Evolutionary conservation across 2,113 vertebrate genomes (phyloP).

Genomic region (Synodontis membranacea): DNA sequence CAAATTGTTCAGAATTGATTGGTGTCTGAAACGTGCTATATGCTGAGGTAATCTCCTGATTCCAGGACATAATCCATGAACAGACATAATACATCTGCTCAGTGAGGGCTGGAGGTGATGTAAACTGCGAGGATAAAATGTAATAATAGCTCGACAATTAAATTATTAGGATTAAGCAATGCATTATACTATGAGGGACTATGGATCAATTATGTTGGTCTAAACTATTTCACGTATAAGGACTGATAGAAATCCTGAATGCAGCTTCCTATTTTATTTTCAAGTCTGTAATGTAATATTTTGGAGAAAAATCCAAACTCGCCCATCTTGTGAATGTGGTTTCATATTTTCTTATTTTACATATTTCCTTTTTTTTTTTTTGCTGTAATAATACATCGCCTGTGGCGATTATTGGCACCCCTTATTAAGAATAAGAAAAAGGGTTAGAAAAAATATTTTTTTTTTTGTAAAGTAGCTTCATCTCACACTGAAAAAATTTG

Average conservation of each 20-base stretch:
- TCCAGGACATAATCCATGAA: not conserved
- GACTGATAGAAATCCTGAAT: not conserved
- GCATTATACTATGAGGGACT: too few species aligned
- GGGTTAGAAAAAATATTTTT: too few species aligned
- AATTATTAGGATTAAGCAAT: not conserved
- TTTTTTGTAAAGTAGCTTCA: too few species aligned
- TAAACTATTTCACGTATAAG: not conserved
- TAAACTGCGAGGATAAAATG: not conserved
- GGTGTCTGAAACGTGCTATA: not conserved
- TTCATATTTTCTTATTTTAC: not conserved
- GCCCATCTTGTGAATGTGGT: not conserved
- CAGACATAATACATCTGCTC: not conserved
- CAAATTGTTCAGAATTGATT: not conserved
- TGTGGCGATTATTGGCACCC: too few species aligned
- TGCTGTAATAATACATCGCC: not conserved
- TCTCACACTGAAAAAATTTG: too few species aligned
- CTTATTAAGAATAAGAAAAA: too few species aligned
- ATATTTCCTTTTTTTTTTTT: not conserved
- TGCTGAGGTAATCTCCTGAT: not conserved
- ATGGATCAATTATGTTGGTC: not conserved
- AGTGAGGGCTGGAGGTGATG: not conserved
- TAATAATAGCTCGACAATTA: not conserved
- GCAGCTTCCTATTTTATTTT: not conserved
- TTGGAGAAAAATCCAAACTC: too few species aligned
- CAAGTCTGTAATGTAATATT: too few species aligned